Conservation (phyloP, 2,888 invertebrate species). For the Xestia rhomboidea region DNA sequence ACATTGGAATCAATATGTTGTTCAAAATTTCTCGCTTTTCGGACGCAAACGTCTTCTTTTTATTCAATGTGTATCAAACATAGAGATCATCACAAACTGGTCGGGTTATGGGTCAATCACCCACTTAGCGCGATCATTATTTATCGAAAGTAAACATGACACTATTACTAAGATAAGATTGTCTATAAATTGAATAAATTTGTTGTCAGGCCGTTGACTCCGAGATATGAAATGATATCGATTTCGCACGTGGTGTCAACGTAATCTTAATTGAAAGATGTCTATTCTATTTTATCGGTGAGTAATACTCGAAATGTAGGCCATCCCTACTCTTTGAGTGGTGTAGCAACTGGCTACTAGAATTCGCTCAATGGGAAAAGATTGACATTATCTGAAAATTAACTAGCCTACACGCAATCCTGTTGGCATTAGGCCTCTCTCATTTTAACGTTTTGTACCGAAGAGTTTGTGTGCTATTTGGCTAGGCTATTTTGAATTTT, state of each 20-base stretch:
- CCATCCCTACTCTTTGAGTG: constrained; percentile 41
- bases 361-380: not conserved
- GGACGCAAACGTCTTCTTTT: not conserved
- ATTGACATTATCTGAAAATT: constrained; percentile 22
- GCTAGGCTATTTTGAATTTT: not conserved
- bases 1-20: not conserved
- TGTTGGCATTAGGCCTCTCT: not conserved
- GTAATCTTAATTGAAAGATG: constrained; percentile 58
- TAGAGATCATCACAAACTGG: constrained; percentile 37
- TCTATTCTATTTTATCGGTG: constrained; percentile 47
- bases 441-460: not conserved
- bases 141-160: constrained; percentile 64
- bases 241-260: constrained; percentile 49
- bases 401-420: not conserved
- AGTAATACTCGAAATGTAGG: constrained; percentile 40
- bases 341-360: constrained; percentile 6
- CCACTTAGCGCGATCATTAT: constrained; percentile 45
- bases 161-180: constrained; percentile 63
- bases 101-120: constrained; percentile 56
- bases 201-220: constrained; percentile 61
- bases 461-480: not conserved
- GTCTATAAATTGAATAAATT: constrained; percentile 64
- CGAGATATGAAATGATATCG: constrained; percentile 49
- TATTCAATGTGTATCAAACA: not conserved
- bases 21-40: not conserved